Conservation (phyloP, 2,888 invertebrate genomes). For the Campaea margaritaria region DNA sequence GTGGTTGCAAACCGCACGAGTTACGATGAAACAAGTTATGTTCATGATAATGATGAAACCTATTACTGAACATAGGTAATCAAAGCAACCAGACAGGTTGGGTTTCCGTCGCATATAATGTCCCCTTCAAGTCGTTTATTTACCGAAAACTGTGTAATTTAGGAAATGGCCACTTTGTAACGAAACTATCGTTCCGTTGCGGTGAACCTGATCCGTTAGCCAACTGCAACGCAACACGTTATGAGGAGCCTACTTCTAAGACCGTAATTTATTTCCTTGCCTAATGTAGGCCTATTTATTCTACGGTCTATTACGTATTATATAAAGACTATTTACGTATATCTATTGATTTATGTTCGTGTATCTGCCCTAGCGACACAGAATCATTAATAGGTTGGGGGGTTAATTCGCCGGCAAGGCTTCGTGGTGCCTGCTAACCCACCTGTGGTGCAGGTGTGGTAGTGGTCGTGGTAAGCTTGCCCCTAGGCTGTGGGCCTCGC, state of each 20-base stretch:
- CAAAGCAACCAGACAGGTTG: not conserved
- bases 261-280: too few species aligned
- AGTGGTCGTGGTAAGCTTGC: constrained; percentile 73
- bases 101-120: not conserved
- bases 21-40: too few species aligned
- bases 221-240: not conserved
- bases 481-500: constrained; percentile 66
- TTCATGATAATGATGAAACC: not conserved
- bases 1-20: too few species aligned
- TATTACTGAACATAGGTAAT: not conserved
- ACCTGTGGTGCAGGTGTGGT: constrained; percentile 75
- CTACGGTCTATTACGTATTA: too few species aligned
- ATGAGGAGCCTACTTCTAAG: not conserved
- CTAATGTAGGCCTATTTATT: too few species aligned
- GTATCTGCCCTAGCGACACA: too few species aligned
- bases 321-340: too few species aligned
- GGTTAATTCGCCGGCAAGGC: too few species aligned
- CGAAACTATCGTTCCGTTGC: constrained; percentile 6
- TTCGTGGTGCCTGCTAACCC: too few species aligned
- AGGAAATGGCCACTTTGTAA: constrained; percentile 3
- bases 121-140: not conserved
- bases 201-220: not conserved
- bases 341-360: too few species aligned
- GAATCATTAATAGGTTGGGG: too few species aligned
- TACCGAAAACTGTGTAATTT: constrained; percentile 3